Evolutionary conservation across 1,140 invertebrate genomes (phyloP).

Genomic region (Steinernema feltiae): DNA sequence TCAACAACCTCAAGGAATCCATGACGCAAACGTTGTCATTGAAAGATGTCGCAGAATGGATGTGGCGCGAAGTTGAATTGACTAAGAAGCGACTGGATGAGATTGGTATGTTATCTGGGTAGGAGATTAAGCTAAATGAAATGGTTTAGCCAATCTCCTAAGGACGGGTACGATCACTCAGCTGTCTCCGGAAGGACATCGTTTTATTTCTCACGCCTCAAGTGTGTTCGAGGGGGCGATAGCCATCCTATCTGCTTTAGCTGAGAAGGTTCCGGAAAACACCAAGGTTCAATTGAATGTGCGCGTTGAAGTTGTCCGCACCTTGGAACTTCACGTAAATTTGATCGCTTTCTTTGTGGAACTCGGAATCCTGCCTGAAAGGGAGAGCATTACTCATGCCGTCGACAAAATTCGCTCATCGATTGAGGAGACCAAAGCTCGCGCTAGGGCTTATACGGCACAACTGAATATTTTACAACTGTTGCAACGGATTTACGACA

Average conservation of each 20-base stretch:
- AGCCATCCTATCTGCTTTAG: neutral
- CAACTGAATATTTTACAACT: neutral
- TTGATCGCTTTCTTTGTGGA: neutral
- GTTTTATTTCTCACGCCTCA: neutral
- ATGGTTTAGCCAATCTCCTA: neutral
- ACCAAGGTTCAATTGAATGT: neutral
- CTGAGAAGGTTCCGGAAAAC: neutral
- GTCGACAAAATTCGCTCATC: neutral
- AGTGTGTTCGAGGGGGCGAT: neutral
- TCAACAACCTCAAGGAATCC: neutral
- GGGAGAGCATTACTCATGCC: neutral
- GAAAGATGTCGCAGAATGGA: neutral
- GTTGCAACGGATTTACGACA: neutral
- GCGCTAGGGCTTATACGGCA: neutral
- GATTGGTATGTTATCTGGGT: neutral
- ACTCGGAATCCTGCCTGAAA: neutral
- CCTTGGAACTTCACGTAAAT: neutral
- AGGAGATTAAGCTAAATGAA: too few species aligned
- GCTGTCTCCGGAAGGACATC: neutral
- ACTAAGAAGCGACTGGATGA: constrained; percentile 4
- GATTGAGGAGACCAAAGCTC: neutral
- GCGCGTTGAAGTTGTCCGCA: neutral
- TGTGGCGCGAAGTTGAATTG: neutral
- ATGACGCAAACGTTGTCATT: neutral
- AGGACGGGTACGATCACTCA: neutral